Percentiles rank a stretch among this genome's conserved stretches.
These are phyloP conservation scores for Drosophila saltans DNA, from an alignment of 1,140 invertebrate species.

Conservation along the genomic window DNA sequence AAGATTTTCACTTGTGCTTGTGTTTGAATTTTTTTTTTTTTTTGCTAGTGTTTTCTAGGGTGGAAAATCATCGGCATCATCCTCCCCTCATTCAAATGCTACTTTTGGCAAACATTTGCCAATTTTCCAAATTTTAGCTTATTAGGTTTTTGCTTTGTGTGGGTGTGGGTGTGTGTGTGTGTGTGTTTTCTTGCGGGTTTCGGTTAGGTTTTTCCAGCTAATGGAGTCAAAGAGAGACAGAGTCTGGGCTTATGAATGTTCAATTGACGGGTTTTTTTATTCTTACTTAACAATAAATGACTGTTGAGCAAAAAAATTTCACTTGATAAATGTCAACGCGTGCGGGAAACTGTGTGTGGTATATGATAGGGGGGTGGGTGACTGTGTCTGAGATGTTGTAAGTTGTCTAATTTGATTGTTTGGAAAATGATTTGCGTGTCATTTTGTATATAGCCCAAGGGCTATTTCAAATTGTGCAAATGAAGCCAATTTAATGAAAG, in stretches of 20 bases:
- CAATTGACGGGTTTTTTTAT: constrained; percentile 45
- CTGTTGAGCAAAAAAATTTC: constrained; percentile 48
- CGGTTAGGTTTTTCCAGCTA: constrained; percentile 23
- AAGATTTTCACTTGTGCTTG: constrained; percentile 60
- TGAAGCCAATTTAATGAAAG: constrained; percentile 58
- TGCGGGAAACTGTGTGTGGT: constrained; percentile 23
- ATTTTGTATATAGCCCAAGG: constrained; percentile 19
- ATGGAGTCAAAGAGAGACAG: constrained; percentile 20
- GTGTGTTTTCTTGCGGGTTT: constrained; percentile 58
- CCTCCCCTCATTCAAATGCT: background rate
- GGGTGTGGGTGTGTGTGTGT: background rate
- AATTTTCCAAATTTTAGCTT: constrained; percentile 69
- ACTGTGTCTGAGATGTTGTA: background rate
- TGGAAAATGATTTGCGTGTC: constrained; percentile 48
- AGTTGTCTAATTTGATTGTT: constrained; percentile 66
- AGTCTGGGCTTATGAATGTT: constrained; percentile 68
- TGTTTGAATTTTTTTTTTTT: background rate
- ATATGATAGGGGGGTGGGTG: background rate
- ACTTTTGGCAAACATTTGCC: constrained; percentile 23
- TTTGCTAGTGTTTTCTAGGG: constrained; percentile 21
- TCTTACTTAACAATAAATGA: constrained; percentile 59
- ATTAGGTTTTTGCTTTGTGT: constrained; percentile 51
- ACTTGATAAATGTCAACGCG: constrained; percentile 72
- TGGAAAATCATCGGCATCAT: constrained; percentile 2
- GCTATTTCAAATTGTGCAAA: constrained; percentile 48